Base-by-base conservation (phyloP, 2,113 vertebrate genomes). In the Catharus fuscescens region DNA sequence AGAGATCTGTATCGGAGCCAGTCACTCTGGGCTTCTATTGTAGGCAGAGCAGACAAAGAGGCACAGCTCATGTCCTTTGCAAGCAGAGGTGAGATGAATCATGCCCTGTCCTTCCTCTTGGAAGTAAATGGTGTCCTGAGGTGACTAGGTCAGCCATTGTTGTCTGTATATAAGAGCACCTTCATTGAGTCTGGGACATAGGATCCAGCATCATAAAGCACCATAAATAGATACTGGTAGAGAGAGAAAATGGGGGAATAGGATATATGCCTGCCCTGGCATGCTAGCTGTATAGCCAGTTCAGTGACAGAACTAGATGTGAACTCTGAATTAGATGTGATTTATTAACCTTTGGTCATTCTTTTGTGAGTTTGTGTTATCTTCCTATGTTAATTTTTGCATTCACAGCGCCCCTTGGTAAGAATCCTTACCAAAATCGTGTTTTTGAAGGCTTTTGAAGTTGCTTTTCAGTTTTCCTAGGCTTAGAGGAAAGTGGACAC, bases 191-290 rank as follows among this genome's bases (percentile, higher is more conserved):
- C 32, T 67, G 34, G 60, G 42, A 16, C 20, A 16, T 7, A 17
- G 18, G 12, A 48, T 52, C 14, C 16, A 69, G 32, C 1, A 0
- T 52, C 54, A 13, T 36, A 36, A 83, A 69, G 36, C 2, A 0
- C n/a, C 8, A 25, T 64, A 76, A 79, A 40, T 54, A 79, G 12
- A 4, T 65, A 20, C 4, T 71, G 38, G 53, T 48, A 53, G 40
- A 36, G n/a, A 70, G 24, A 74, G 20, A 42, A 34, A 40, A 40
- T 3, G 3, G 18, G 32, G 32, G 74, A 50, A 24, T 8, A 32
- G 14, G 16, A 15, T 76, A 8, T 24, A 11, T 34, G 26, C 31
- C n/a, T 79, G 52, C 18, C 25, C 10, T 2, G 2, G 24, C 21
- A 12, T 92, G 10, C 9, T 44, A 47, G 10, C 6, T 78, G 32